Conservation (phyloP, 2,888 invertebrate genomes). For the Chrysina gloriosa region DNA sequence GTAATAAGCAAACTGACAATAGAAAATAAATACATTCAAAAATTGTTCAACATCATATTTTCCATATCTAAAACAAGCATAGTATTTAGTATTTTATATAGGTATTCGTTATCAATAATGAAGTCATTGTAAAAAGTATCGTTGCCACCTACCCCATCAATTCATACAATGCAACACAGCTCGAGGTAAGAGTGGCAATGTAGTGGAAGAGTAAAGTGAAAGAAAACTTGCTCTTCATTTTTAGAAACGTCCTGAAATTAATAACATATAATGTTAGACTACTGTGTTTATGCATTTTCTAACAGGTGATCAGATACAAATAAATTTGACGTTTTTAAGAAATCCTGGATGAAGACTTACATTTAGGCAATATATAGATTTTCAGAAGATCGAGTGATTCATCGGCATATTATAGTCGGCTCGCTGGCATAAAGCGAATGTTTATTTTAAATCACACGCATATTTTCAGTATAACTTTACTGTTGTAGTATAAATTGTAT, state of each 20-base stretch:
- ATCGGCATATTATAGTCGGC: too few species aligned
- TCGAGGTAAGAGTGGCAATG: neutral
- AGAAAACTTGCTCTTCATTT: neutral
- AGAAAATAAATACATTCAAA: neutral
- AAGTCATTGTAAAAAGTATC: too few species aligned
- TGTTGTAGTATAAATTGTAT: too few species aligned
- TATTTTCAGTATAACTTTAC: too few species aligned
- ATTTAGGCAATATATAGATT: too few species aligned
- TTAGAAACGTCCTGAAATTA: neutral
- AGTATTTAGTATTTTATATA: neutral
- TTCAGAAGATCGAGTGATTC: too few species aligned
- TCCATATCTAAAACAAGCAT: neutral
- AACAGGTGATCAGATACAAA: too few species aligned
- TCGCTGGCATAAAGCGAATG: too few species aligned
- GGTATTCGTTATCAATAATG: neutral
- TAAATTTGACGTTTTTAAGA: too few species aligned
- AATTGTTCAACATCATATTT: neutral
- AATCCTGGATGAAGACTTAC: too few species aligned
- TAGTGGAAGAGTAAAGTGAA: constrained; percentile 9
- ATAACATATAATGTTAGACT: neutral
- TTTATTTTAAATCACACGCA: too few species aligned
- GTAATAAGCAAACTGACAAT: constrained; percentile 3
- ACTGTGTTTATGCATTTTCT: too few species aligned
- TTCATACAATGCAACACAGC: neutral
- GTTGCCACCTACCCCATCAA: neutral